phyloP scores from a whole-genome alignment of 2,888 invertebrate genomes.

The Oscheius sp. region DNA sequence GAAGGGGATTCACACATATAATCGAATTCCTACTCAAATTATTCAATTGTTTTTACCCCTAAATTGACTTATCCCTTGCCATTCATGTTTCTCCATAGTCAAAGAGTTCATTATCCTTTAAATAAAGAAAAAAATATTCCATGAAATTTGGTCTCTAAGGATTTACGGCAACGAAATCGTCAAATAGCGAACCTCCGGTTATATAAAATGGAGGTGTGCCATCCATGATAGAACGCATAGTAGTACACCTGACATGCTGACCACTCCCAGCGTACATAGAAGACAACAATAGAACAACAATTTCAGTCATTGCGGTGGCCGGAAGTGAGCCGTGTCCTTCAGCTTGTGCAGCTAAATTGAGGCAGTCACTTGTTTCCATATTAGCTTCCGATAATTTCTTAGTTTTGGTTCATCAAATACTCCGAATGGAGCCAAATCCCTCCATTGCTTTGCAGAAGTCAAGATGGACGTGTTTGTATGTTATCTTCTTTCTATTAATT shows the following conservation, averaged over 20 bases:
- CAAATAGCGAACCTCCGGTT: slow-evolving; percentile 2
- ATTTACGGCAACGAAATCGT: background rate
- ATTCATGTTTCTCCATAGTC: background rate
- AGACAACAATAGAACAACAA: background rate
- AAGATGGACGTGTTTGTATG: slow-evolving; percentile 16
- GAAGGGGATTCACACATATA: too few relatives aligned
- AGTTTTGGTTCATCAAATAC: background rate
- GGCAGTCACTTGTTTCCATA: background rate
- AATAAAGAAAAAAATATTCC: background rate
- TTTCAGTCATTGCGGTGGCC: slow-evolving; percentile 12
- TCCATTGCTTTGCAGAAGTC: slow-evolving; percentile 18
- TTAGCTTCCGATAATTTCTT: slow-evolving; percentile 3
- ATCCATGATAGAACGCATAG: background rate
- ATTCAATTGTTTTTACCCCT: background rate
- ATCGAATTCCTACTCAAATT: background rate
- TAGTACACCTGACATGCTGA: background rate
- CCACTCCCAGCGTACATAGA: background rate
- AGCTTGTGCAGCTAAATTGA: background rate
- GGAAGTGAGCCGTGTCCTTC: slow-evolving; percentile 24
- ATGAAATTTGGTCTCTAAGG: background rate
- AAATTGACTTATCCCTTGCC: background rate
- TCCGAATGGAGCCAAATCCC: background rate
- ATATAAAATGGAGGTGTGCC: background rate
- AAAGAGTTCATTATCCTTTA: background rate
- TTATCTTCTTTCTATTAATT: background rate